phyloP scores from a whole-genome alignment of 2,888 invertebrate species.

The Ophioninae sp. region DNA sequence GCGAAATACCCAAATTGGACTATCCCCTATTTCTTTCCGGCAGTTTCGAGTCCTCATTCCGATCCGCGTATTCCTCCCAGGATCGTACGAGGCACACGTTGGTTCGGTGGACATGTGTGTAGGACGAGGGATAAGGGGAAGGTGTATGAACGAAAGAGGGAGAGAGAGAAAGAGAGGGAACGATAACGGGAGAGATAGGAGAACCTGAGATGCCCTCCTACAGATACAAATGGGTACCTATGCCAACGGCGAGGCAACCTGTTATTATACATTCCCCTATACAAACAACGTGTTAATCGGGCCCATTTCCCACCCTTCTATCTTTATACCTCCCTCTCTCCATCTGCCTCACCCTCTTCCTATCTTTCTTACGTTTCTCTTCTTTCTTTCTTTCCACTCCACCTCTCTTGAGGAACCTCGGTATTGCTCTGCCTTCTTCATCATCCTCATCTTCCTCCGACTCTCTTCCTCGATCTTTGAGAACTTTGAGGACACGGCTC shows the following conservation, averaged over 20 bases:
- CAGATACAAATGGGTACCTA: conserved; percentile 76
- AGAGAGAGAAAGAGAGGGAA: conserved; percentile 50
- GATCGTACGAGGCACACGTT: not conserved
- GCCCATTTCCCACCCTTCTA: conserved; percentile 54
- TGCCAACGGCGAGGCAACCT: conserved; percentile 78
- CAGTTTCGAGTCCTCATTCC: conserved; percentile 37
- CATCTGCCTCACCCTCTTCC: conserved; percentile 30
- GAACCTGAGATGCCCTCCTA: conserved; percentile 68
- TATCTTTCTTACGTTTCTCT: conserved; percentile 15
- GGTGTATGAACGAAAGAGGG: conserved; percentile 11
- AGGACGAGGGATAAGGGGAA: conserved; percentile 36
- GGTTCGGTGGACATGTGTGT: no score
- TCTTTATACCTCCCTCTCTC: conserved; percentile 22
- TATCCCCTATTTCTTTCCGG: conserved; percentile 56
- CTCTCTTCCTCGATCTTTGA: conserved; percentile 1
- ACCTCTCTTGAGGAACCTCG: conserved; percentile 26
- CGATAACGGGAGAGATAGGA: conserved; percentile 41
- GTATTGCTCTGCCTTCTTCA: conserved; percentile 39
- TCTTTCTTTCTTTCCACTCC: conserved; percentile 17
- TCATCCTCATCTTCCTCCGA: conserved; percentile 28
- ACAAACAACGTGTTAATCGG: conserved; percentile 81
- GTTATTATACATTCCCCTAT: conserved; percentile 81
- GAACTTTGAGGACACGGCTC: not conserved
- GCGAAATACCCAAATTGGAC: conserved; percentile 3
- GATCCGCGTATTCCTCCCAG: conserved; percentile 48